These are phyloP conservation scores for Ganaspis sp. DNA, from an alignment of 1,140 invertebrate species.

Conservation along the genomic window DNA sequence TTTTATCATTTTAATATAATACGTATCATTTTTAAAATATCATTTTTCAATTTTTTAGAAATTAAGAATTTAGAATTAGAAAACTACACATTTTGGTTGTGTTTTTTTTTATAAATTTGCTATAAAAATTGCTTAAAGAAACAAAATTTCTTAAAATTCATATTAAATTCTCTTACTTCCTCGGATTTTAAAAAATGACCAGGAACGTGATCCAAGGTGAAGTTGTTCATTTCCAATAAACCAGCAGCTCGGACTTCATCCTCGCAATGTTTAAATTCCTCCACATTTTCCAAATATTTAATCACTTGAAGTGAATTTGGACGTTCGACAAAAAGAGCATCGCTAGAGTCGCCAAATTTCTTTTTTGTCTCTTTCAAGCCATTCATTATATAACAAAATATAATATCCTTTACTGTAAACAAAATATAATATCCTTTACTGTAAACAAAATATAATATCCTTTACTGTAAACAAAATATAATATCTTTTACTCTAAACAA, in stretches of 20 bases:
- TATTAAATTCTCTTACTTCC: conserved; percentile 69
- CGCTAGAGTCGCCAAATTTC: conserved; percentile 50
- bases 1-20: too few species aligned
- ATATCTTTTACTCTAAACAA: conserved; percentile 71
- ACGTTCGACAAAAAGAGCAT: conserved; percentile 15
- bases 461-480: conserved; percentile 69
- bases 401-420: conserved; percentile 74
- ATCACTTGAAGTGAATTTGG: conserved; percentile 74
- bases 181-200: conserved; percentile 80
- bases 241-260: conserved; percentile 76
- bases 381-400: conserved; percentile 77
- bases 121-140: too few species aligned
- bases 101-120: too few species aligned
- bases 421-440: conserved; percentile 69
- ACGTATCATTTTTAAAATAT: too few species aligned
- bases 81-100: too few species aligned
- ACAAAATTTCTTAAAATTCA: too few species aligned
- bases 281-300: conserved; percentile 78
- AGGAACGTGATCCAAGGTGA: conserved; percentile 82
- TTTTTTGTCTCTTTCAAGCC: conserved; percentile 76
- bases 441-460: conserved; percentile 59
- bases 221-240: conserved; percentile 75
- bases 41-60: neutral
- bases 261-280: conserved; percentile 79
- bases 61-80: too few species aligned